Percentiles rank a stretch among this genome's conserved stretches.
Evolutionary conservation across 2,888 invertebrate genomes (phyloP).

Genomic region (Diarsia dahlii): DNA sequence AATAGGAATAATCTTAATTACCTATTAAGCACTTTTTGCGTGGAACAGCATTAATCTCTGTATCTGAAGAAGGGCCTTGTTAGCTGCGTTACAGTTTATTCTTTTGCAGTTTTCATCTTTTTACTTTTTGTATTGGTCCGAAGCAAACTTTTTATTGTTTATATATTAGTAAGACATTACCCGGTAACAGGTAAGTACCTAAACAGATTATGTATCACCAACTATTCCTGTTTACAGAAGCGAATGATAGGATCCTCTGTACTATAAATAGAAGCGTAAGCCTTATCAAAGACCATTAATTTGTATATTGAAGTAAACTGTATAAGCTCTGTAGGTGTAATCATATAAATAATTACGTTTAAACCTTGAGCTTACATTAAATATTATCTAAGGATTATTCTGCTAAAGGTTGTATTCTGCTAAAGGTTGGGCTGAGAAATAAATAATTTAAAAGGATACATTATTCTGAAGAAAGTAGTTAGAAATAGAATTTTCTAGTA

Average conservation of each 20-base stretch:
- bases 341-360: conserved; percentile 15
- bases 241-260: neutral
- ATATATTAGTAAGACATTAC: neutral
- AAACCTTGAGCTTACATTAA: neutral
- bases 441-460: conserved; percentile 23
- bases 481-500: conserved; percentile 32
- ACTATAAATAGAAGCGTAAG: conserved; percentile 10
- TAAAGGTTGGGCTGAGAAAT: conserved; percentile 13
- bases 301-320: conserved; percentile 20
- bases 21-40: too few species aligned
- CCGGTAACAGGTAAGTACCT: neutral
- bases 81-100: too few species aligned
- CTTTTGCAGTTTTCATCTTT: too few species aligned
- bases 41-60: too few species aligned
- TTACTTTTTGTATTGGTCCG: too few species aligned
- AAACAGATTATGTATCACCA: conserved; percentile 4
- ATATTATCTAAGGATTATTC: conserved; percentile 32
- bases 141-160: neutral
- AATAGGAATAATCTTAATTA: too few species aligned
- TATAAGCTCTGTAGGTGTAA: conserved; percentile 5
- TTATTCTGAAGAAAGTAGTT: conserved; percentile 24
- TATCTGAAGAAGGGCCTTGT: too few species aligned
- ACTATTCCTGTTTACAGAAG: neutral
- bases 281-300: conserved; percentile 8
- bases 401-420: conserved; percentile 28